A percentile compares a stretch with the other conserved stretches of the same genome.
Conservation (phyloP, 1,140 invertebrate genomes). For the Vollenhovia emeryi region DNA sequence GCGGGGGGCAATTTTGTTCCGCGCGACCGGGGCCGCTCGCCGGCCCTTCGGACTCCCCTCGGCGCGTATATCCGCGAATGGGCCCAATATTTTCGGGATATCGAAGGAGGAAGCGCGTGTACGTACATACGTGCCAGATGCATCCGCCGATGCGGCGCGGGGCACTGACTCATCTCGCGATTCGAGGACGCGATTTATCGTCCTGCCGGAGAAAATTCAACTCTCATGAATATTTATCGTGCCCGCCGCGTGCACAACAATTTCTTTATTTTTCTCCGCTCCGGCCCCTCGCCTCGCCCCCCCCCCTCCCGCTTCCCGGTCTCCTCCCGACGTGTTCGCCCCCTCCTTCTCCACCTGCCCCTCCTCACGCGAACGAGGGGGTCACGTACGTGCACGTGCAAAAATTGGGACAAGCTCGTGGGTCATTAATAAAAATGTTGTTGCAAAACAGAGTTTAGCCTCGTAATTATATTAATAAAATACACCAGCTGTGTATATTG, state of each 20-base stretch:
- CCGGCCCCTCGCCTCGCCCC: too few relatives aligned
- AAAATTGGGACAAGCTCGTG: conserved; percentile 28
- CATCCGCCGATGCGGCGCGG: neutral
- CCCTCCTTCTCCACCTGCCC: too few relatives aligned
- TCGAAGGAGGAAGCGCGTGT: conserved; percentile 18
- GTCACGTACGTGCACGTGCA: conserved; percentile 10
- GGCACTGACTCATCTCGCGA: conserved; percentile 42
- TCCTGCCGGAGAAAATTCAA: conserved; percentile 39
- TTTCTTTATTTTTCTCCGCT: conserved; percentile 2
- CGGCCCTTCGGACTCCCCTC: neutral
- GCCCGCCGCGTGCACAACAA: neutral
- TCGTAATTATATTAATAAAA: neutral
- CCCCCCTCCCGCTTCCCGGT: too few relatives aligned
- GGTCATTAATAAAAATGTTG: conserved; percentile 7
- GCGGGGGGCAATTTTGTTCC: conserved; percentile 26
- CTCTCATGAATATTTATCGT: conserved; percentile 57
- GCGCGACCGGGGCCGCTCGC: neutral
- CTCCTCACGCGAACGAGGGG: neutral
- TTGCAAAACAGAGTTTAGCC: neutral
- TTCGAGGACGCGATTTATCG: conserved; percentile 48
- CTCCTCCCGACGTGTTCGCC: neutral
- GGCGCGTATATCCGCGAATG: neutral
- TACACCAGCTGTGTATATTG: neutral
- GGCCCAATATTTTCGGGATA: conserved; percentile 39
- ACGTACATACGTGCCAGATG: too few relatives aligned